phyloP scores from a whole-genome alignment of 2,113 vertebrate species.

The Laterallus jamaicensis region DNA sequence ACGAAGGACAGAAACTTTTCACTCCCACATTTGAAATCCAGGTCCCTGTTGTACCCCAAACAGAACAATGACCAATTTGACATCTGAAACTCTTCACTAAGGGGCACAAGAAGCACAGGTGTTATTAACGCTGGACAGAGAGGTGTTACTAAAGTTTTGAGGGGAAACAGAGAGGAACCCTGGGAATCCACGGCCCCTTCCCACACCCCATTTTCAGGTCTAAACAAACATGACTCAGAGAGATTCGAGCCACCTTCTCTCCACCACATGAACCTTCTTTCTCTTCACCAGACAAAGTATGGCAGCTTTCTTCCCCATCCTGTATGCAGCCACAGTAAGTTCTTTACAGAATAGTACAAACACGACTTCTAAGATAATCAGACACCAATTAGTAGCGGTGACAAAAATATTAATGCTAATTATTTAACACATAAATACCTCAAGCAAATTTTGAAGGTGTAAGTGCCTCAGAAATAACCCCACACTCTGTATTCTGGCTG shows the following conservation, averaged over 20 bases:
- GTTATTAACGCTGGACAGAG: not conserved
- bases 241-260: not conserved
- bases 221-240: not conserved
- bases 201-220: not conserved
- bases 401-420: not conserved
- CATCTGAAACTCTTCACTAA: not conserved
- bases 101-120: not conserved
- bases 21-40: not conserved
- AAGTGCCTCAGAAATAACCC: not conserved
- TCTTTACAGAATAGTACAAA: not conserved
- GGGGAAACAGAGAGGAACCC: not conserved
- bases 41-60: not conserved
- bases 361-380: not conserved
- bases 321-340: not conserved
- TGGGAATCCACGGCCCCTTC: not conserved
- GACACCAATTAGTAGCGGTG: not conserved
- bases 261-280: not conserved
- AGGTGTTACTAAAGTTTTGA: not conserved
- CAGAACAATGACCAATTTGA: not conserved
- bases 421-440: rapidly evolving
- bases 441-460: too few species aligned
- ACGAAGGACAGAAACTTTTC: not conserved
- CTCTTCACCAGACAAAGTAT: not conserved
- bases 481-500: not conserved
- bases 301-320: not conserved